A percentile compares a stretch with the other conserved stretches of the same genome.
Evolutionary conservation across 2,888 invertebrate species (phyloP).

Genomic region (Eupithecia pulchellata): DNA sequence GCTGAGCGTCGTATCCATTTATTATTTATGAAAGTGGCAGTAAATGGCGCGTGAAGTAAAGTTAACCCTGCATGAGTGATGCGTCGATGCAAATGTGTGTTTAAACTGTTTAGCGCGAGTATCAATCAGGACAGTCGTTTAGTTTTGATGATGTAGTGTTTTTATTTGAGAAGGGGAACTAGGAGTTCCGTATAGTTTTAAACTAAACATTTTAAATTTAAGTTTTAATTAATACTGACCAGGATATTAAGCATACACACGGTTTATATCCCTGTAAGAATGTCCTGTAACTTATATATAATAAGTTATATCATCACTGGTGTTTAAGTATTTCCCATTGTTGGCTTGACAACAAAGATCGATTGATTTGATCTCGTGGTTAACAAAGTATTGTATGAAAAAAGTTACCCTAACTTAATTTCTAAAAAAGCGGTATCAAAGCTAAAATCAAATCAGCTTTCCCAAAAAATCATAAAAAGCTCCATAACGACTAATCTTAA

Average conservation of each 20-base stretch:
- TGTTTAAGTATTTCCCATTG: background rate
- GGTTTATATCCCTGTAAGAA: background rate
- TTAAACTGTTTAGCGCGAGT: conserved; percentile 43
- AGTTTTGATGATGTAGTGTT: conserved; percentile 35
- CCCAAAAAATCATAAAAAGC: background rate
- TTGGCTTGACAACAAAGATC: background rate
- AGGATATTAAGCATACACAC: too few relatives aligned
- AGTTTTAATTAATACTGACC: too few relatives aligned
- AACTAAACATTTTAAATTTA: too few relatives aligned
- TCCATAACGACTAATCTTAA: conserved; percentile 38
- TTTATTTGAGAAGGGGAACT: background rate
- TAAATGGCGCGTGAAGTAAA: conserved; percentile 30
- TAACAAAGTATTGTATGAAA: background rate
- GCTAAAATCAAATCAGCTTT: conserved; percentile 7
- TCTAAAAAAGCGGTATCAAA: background rate
- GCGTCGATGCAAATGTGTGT: conserved; percentile 51
- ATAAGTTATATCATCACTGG: too few relatives aligned
- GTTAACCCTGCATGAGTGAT: conserved; percentile 35
- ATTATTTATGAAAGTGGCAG: background rate
- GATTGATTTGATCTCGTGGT: background rate
- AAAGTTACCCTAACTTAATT: background rate
- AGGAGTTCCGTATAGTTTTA: background rate
- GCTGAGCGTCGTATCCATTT: background rate
- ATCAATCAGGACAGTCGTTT: conserved; percentile 53
- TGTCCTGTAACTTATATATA: background rate